phyloP scores from a whole-genome alignment of 2,888 invertebrate genomes.

The Drosophila anomalipes region DNA sequence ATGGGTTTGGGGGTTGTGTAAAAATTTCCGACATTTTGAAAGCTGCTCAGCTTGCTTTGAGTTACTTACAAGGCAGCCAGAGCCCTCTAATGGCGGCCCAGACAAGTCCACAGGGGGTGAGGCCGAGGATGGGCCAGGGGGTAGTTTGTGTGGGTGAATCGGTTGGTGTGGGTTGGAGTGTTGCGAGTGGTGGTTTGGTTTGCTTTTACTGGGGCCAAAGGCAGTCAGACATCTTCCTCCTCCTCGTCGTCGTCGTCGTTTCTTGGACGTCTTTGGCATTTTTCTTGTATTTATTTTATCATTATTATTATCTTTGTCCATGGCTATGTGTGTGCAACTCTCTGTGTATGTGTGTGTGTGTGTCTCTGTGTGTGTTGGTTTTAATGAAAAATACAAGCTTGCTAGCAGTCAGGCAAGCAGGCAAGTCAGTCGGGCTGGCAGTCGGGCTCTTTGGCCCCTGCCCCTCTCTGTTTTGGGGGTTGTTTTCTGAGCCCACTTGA shows the following conservation, averaged over 20 bases:
- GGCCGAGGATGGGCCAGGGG: constrained; percentile 8
- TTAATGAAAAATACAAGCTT: constrained; percentile 69
- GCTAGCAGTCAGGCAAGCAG: constrained; percentile 13
- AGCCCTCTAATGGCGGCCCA: constrained; percentile 55
- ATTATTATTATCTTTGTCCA: constrained; percentile 84
- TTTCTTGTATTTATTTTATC: constrained; percentile 83
- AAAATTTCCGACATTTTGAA: constrained; percentile 79
- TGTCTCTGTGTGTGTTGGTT: constrained; percentile 55
- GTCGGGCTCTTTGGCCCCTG: constrained; percentile 1
- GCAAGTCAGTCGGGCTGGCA: constrained; percentile 7
- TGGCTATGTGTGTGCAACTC: constrained; percentile 63
- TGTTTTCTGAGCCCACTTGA: constrained; percentile 74
- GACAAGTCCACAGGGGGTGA: constrained; percentile 28
- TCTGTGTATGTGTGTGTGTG: constrained; percentile 22
- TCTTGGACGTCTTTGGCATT: constrained; percentile 59
- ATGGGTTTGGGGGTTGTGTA: constrained; percentile 45
- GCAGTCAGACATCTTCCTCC: constrained; percentile 18
- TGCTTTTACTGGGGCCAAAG: constrained; percentile 1
- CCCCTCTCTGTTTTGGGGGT: constrained; percentile 52
- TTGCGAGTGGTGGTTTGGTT: constrained; percentile 4
- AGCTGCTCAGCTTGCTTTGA: constrained; percentile 77
- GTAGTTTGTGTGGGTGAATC: constrained; percentile 5
- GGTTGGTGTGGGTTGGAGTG: background rate
- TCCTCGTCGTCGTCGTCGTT: constrained; percentile 10
- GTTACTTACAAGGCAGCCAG: constrained; percentile 54